Conservation (phyloP, 2,888 invertebrate species). For the Oxyscelio sp. region DNA sequence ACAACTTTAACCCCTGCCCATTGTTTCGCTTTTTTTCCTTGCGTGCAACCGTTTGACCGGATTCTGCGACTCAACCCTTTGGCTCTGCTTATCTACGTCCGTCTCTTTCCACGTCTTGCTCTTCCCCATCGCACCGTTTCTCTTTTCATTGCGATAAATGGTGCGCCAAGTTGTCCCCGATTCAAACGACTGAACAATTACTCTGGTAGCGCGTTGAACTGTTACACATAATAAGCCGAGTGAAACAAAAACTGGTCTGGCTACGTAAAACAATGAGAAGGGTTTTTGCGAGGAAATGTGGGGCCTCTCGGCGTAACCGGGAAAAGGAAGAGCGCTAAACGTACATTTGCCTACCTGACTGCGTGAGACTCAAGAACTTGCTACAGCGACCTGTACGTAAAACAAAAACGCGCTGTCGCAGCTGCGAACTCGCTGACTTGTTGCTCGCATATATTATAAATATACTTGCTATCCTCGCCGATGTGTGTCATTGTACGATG, state of each 20-base stretch:
- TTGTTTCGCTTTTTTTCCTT: slow-evolving; percentile 77
- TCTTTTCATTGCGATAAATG: slow-evolving; percentile 57
- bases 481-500: slow-evolving; percentile 69
- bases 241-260: no score
- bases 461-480: slow-evolving; percentile 67
- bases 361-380: slow-evolving; percentile 87
- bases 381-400: slow-evolving; percentile 80
- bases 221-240: no score
- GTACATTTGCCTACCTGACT: slow-evolving; percentile 75
- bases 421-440: slow-evolving; percentile 77
- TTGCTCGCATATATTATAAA: slow-evolving; percentile 70
- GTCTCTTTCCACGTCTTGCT: slow-evolving; percentile 40
- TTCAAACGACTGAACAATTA: slow-evolving; percentile 72
- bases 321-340: slow-evolving; percentile 74
- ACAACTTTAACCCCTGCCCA: slow-evolving; percentile 84
- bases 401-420: slow-evolving; percentile 78
- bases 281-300: no score
- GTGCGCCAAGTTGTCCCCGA: slow-evolving; percentile 56
- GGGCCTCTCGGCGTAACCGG: no score
- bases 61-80: slow-evolving; percentile 81
- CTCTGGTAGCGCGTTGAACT: slow-evolving; percentile 76
- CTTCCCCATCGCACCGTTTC: slow-evolving; percentile 32
- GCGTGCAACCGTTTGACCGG: slow-evolving; percentile 85
- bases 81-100: slow-evolving; percentile 61
- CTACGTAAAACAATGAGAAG: no score